These are phyloP conservation scores for Crenuchus spilurus DNA, from an alignment of 2,797 vertebrate species.

Conservation along the genomic window DNA sequence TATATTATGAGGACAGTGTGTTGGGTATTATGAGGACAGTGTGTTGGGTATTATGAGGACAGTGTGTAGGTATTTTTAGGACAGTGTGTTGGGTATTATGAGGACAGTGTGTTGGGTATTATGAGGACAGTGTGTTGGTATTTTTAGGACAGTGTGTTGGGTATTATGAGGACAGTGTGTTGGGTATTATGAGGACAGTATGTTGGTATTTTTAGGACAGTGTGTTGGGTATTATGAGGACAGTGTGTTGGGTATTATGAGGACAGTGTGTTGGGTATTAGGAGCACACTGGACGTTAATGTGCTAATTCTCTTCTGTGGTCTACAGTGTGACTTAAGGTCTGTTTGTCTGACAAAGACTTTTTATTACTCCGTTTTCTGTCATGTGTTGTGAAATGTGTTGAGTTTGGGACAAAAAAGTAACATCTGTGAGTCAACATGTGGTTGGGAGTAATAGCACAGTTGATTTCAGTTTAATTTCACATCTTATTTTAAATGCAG, in stretches of 20 bases:
- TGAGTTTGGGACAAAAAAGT: neutral
- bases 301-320: neutral
- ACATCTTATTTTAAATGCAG: neutral
- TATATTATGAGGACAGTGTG: neutral
- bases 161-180: neutral
- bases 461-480: neutral
- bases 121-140: neutral
- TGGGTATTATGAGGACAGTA: neutral
- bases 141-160: neutral
- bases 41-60: neutral
- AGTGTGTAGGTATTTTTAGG: neutral
- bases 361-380: no score
- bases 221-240: neutral
- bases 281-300: no score
- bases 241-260: neutral
- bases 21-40: neutral
- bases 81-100: neutral
- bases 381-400: neutral
- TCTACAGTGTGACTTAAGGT: neutral
- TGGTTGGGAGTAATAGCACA: neutral
- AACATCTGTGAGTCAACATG: constrained; percentile 9
- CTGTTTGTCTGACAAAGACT: neutral
- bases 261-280: no score
- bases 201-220: neutral
- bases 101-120: neutral